Evolutionary conservation across 2,797 vertebrate species (phyloP).

Genomic region (Semotilus atromaculatus): DNA sequence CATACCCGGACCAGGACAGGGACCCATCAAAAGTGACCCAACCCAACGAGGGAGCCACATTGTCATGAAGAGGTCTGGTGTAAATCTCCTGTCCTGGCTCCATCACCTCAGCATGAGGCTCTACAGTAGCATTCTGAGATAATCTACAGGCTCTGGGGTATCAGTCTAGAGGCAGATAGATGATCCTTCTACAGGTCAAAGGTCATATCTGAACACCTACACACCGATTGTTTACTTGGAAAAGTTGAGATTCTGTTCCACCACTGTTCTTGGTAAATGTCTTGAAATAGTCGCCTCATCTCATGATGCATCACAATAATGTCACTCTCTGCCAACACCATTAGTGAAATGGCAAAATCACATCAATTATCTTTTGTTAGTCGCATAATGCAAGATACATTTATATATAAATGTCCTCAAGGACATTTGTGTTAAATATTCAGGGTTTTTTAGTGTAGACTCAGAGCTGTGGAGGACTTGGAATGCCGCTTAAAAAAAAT

Average conservation of each 20-base stretch:
- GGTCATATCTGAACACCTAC: constrained; percentile 54
- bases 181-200: constrained; percentile 56
- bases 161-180: constrained; percentile 60
- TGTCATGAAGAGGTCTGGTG: constrained; percentile 31
- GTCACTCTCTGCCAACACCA: neutral
- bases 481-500: neutral
- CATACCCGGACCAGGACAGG: constrained; percentile 28
- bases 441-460: neutral
- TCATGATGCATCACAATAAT: neutral
- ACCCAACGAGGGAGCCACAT: constrained; percentile 11
- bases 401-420: neutral
- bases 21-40: constrained; percentile 9
- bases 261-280: constrained; percentile 23
- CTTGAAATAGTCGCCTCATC: neutral
- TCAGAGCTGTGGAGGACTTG: neutral
- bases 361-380: neutral
- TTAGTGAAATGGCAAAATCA: neutral
- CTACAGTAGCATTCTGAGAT: constrained; percentile 57
- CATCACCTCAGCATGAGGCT: constrained; percentile 32
- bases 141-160: constrained; percentile 48
- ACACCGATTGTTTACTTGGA: constrained; percentile 55
- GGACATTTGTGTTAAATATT: neutral
- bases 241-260: constrained; percentile 56
- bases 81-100: constrained; percentile 35
- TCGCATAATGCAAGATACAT: neutral